Percentiles rank a stretch among this genome's conserved stretches.
Evolutionary conservation across 2,113 vertebrate genomes (phyloP).

Genomic region (Maccullochella peelii): DNA sequence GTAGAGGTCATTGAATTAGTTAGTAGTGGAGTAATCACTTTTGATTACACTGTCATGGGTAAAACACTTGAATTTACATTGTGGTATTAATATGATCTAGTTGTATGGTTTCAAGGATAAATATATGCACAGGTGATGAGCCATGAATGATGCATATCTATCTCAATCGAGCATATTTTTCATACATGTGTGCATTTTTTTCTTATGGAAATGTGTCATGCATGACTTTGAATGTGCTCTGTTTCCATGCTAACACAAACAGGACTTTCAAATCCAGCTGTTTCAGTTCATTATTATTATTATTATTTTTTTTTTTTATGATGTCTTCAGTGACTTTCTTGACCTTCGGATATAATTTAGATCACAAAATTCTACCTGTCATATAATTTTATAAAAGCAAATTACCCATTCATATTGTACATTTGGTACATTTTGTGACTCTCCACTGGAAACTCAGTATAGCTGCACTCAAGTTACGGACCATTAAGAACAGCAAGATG

Average conservation of each 20-base stretch:
- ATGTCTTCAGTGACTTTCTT: neutral
- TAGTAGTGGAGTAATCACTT: slow-evolving; percentile 1
- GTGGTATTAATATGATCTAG: slow-evolving; percentile 2
- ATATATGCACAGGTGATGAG: slow-evolving; percentile 31
- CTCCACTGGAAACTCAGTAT: slow-evolving; percentile 39
- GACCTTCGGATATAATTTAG: neutral
- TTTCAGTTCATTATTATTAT: neutral
- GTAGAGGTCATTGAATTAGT: slow-evolving; percentile 1
- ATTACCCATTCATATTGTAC: neutral
- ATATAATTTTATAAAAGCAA: neutral
- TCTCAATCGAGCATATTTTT: too few species aligned
- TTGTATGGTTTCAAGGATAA: slow-evolving; percentile 17
- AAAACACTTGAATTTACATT: slow-evolving; percentile 23
- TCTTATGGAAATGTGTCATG: slow-evolving; percentile 16
- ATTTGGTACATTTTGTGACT: neutral
- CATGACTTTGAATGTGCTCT: slow-evolving; percentile 31
- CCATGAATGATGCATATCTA: slow-evolving; percentile 30
- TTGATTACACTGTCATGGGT: neutral
- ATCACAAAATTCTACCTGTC: neutral
- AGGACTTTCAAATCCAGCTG: neutral
- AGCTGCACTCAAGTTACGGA: slow-evolving; percentile 5
- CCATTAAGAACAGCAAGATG: slow-evolving; percentile 23
- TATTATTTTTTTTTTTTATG: too few species aligned
- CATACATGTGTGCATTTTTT: too few species aligned
- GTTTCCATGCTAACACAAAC: slow-evolving; percentile 6